phyloP scores from a whole-genome alignment of 2,888 invertebrate genomes.

The Euproctis similis region DNA sequence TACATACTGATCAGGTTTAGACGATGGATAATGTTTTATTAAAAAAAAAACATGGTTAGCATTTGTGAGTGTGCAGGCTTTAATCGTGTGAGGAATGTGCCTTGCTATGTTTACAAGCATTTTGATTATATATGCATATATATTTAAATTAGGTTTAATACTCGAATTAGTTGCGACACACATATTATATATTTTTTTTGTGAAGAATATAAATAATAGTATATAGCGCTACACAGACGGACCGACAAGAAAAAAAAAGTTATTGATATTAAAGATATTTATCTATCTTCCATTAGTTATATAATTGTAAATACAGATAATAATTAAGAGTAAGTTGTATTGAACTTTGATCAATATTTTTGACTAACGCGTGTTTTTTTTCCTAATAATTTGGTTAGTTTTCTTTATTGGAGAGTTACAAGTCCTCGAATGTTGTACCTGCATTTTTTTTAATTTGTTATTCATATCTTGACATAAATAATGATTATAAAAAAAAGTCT shows the following conservation, averaged over 20 bases:
- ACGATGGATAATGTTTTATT: conserved; percentile 63
- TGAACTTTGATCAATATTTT: conserved; percentile 56
- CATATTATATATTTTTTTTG: conserved; percentile 66
- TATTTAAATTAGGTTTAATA: conserved; percentile 60
- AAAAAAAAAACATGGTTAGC: conserved; percentile 54
- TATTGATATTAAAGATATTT: conserved; percentile 73
- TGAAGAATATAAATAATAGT: conserved; percentile 59
- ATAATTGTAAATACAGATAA: conserved; percentile 57
- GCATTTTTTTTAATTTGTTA: conserved; percentile 71
- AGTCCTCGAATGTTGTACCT: conserved; percentile 77
- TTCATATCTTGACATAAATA: conserved; percentile 70
- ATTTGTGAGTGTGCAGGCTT: conserved; percentile 62
- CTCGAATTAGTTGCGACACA: conserved; percentile 74
- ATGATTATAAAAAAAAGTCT: conserved; percentile 64
- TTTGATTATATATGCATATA: conserved; percentile 34
- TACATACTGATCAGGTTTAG: conserved; percentile 40
- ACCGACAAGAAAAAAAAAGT: conserved; percentile 43
- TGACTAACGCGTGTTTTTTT: conserved; percentile 61
- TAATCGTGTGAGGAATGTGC: conserved; percentile 76
- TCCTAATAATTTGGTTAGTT: conserved; percentile 68
- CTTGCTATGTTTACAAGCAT: conserved; percentile 72
- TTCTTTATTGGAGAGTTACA: conserved; percentile 69
- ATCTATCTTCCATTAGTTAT: conserved; percentile 74
- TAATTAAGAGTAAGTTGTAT: conserved; percentile 46
- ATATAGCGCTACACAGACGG: conserved; percentile 62